Conservation (phyloP, 53 echinoderm and acorn worm species). For the Zoroaster sp. region DNA sequence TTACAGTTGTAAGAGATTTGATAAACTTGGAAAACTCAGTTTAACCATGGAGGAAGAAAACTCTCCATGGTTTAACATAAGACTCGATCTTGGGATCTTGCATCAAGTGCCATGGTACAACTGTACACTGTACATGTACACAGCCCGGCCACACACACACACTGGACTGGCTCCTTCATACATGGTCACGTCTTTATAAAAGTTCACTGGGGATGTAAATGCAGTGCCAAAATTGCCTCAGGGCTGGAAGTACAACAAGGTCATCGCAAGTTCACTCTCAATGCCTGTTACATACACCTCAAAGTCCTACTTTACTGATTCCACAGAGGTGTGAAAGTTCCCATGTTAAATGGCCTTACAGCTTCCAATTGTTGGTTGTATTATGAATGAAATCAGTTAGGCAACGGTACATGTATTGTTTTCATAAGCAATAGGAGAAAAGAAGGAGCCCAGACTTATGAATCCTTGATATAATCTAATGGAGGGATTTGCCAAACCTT, state of each 20-base stretch:
- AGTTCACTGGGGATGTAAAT: conserved; percentile 25
- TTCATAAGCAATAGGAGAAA: not conserved
- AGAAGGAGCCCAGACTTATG: not conserved
- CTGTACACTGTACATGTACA: too few relatives aligned
- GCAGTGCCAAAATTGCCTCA: conserved; percentile 39
- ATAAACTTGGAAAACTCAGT: too few relatives aligned
- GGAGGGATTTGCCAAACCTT: not conserved
- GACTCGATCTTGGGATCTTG: too few relatives aligned
- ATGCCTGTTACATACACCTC: conserved; percentile 22
- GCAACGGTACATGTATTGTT: not conserved
- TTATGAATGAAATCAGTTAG: not conserved
- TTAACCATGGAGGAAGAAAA: too few relatives aligned
- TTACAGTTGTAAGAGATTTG: too few relatives aligned
- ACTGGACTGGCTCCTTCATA: too few relatives aligned
- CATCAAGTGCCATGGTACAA: too few relatives aligned
- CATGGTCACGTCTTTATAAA: not conserved
- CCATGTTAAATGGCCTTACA: not conserved
- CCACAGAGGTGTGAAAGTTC: not conserved
- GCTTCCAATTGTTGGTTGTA: not conserved
- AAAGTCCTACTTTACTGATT: conserved; percentile 25
- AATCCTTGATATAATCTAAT: not conserved
- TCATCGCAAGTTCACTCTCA: conserved; percentile 45
- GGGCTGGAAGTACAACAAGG: conserved; percentile 47
- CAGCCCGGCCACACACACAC: too few relatives aligned
- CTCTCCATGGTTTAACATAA: too few relatives aligned